These are phyloP conservation scores for Peribatodes rhomboidaria DNA, from an alignment of 2,888 invertebrate genomes.

Conservation along the genomic window DNA sequence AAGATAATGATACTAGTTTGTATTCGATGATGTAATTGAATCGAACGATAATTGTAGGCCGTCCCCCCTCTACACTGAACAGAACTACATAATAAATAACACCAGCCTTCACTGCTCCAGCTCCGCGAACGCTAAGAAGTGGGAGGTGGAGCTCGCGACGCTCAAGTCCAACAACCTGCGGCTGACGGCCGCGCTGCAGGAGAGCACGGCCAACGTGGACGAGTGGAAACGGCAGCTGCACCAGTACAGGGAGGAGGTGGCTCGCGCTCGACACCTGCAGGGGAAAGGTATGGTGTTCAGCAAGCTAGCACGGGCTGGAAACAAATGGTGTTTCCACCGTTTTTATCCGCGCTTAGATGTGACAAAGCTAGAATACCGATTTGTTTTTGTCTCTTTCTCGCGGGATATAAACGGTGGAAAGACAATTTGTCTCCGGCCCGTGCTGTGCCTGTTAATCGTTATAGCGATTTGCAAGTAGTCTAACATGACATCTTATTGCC, in stretches of 20 bases:
- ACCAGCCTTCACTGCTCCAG: slow-evolving; percentile 77
- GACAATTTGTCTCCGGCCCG: too few species aligned
- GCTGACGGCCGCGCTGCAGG: slow-evolving; percentile 97
- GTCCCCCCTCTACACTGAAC: not conserved
- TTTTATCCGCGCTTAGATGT: too few species aligned
- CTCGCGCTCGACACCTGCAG: slow-evolving; percentile 88
- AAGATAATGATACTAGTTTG: too few species aligned
- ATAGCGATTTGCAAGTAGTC: too few species aligned
- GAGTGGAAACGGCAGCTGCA: slow-evolving; percentile 99
- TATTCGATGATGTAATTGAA: too few species aligned
- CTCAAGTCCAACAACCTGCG: slow-evolving; percentile 98
- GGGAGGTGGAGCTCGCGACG: slow-evolving; percentile 98
- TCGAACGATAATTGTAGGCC: not conserved
- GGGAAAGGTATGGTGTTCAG: slow-evolving; percentile 68
- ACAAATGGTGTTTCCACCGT: too few species aligned
- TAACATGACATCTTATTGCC: too few species aligned
- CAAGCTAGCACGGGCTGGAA: not conserved
- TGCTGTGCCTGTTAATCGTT: too few species aligned
- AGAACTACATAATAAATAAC: slow-evolving; percentile 26
- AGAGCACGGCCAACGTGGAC: slow-evolving; percentile 98
- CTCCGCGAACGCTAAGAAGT: slow-evolving; percentile 99
- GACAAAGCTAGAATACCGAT: too few species aligned
- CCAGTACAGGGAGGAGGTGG: slow-evolving; percentile 96
- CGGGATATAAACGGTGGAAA: too few species aligned
- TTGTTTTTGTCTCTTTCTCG: too few species aligned